These are phyloP conservation scores for Catotricha subobsoleta DNA, from an alignment of 2,888 invertebrate species.

Conservation along the genomic window DNA sequence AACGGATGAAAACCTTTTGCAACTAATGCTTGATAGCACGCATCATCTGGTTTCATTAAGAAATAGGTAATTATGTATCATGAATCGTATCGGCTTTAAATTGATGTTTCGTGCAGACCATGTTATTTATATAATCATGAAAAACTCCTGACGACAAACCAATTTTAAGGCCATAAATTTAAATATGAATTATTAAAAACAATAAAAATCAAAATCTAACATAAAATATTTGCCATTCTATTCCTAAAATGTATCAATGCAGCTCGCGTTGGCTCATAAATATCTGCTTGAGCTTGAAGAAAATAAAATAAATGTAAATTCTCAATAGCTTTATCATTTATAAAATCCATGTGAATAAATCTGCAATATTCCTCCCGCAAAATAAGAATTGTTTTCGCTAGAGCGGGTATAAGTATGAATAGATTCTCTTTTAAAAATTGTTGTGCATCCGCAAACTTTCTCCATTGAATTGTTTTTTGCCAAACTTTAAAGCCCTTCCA, in stretches of 20 bases:
- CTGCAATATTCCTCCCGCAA: constrained; percentile 49
- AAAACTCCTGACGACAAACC: no score
- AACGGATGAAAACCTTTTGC: constrained; percentile 63
- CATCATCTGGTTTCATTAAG: no score
- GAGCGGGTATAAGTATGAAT: constrained; percentile 52
- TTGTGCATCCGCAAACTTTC: constrained; percentile 44
- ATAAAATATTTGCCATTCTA: constrained; percentile 38
- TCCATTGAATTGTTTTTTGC: constrained; percentile 52
- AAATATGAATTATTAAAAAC: no score
- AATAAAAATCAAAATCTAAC: no score
- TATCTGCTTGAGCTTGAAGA: constrained; percentile 41
- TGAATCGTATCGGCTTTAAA: no score
- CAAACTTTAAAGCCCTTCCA: constrained; percentile 73
- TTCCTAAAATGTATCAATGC: constrained; percentile 32
- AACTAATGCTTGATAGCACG: constrained; percentile 57
- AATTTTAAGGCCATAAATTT: no score
- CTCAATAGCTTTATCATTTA: constrained; percentile 35
- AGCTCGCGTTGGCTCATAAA: constrained; percentile 21
- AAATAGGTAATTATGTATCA: no score
- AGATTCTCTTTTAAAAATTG: constrained; percentile 44
- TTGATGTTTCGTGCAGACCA: no score
- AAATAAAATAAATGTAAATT: constrained; percentile 46
- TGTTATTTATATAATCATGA: no score
- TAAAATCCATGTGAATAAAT: constrained; percentile 42
- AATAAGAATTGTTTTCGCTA: constrained; percentile 52